Percentiles rank a stretch among this genome's conserved stretches.
phyloP scores from a whole-genome alignment of 1,140 invertebrate genomes.

The Hyphantria cunea region DNA sequence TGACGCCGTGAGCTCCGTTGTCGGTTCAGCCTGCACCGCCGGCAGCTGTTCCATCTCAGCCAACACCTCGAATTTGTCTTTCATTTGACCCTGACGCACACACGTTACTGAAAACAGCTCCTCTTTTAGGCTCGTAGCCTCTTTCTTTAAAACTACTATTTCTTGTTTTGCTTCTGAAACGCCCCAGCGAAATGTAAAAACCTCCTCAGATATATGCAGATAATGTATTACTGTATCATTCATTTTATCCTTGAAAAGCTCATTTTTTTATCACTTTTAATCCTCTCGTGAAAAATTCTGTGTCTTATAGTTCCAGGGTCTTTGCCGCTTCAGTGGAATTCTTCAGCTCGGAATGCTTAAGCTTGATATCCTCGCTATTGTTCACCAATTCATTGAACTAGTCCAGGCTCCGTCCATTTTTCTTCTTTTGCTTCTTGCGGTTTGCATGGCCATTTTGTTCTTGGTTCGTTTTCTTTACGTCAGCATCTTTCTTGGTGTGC shows the following conservation, averaged over 20 bases:
- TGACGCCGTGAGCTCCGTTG: conserved; percentile 85
- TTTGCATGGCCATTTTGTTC: conserved; percentile 44
- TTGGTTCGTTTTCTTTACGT: conserved; percentile 67
- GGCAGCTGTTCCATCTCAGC: conserved; percentile 87
- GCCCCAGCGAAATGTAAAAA: conserved; percentile 85
- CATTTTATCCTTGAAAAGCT: conserved; percentile 86
- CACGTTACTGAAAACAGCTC: conserved; percentile 88
- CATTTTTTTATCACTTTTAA: conserved; percentile 85
- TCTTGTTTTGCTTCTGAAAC: conserved; percentile 86
- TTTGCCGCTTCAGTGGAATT: conserved; percentile 44
- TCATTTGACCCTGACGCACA: conserved; percentile 90
- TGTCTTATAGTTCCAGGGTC: conserved; percentile 50
- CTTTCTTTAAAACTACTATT: conserved; percentile 83
- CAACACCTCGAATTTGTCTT: conserved; percentile 89
- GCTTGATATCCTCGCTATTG: conserved; percentile 52
- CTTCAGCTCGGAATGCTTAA: conserved; percentile 53
- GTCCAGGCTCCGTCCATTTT: conserved; percentile 85
- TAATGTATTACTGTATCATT: conserved; percentile 78
- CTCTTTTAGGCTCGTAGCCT: conserved; percentile 84
- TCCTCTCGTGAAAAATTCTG: conserved; percentile 86
- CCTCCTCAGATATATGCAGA: conserved; percentile 77
- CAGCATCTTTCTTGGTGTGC: conserved; percentile 72
- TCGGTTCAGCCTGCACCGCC: conserved; percentile 88
- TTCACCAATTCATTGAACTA: conserved; percentile 84
- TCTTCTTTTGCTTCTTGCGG: conserved; percentile 84